Evolutionary conservation across 1,140 invertebrate genomes (phyloP).

Genomic region (Teleogryllus occipitalis): DNA sequence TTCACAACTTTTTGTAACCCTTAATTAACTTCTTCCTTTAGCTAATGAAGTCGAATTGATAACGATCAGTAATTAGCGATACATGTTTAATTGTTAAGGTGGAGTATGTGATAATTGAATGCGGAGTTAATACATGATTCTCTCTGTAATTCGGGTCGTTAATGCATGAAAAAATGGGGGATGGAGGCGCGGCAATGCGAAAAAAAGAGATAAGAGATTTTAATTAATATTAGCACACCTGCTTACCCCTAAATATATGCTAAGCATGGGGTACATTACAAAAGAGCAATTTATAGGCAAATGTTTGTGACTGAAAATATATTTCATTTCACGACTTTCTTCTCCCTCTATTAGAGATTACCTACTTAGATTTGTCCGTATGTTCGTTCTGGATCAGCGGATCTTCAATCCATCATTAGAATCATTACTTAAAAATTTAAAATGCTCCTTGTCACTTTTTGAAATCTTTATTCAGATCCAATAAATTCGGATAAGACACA

Average conservation of each 20-base stretch:
- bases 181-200: background rate
- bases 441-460: too few relatives aligned
- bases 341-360: too few relatives aligned
- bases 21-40: slow-evolving; percentile 2
- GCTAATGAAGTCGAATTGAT: slow-evolving; percentile 4
- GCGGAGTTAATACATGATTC: background rate
- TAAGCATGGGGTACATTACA: background rate
- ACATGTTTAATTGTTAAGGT: background rate
- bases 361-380: too few relatives aligned
- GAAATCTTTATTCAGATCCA: too few relatives aligned
- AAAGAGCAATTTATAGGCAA: background rate
- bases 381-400: too few relatives aligned
- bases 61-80: background rate
- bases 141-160: background rate
- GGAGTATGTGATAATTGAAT: background rate
- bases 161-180: background rate
- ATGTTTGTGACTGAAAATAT: background rate
- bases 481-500: too few relatives aligned
- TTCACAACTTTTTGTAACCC: background rate
- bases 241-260: background rate
- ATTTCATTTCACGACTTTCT: background rate
- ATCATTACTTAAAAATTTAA: too few relatives aligned
- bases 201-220: slow-evolving; percentile 6
- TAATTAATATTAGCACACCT: background rate
- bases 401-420: too few relatives aligned